A percentile compares a stretch with the other conserved stretches of the same genome.
Conservation (phyloP, 2,113 vertebrate genomes). For the Psettodes erumei region DNA sequence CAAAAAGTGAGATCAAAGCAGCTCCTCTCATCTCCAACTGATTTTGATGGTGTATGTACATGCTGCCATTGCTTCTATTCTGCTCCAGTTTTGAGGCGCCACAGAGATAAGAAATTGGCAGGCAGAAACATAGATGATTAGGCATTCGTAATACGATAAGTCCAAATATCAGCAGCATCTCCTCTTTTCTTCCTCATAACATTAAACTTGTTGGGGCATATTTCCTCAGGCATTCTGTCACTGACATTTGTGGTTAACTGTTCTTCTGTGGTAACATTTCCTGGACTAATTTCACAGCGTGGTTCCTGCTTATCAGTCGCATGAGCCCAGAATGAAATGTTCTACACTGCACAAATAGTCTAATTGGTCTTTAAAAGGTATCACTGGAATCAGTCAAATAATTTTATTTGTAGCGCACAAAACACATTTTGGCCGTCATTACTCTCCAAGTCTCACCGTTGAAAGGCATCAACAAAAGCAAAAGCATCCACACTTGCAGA, state of each 20-base stretch:
- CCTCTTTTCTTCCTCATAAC: background rate
- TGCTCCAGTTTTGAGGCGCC: conserved; percentile 58
- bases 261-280: background rate
- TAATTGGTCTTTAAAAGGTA: conserved; percentile 17
- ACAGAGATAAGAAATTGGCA: conserved; percentile 63
- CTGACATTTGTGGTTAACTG: background rate
- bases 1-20: conserved; percentile 68
- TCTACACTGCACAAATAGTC: conserved; percentile 5
- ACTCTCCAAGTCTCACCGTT: background rate
- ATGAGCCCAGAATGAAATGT: background rate
- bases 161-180: conserved; percentile 30
- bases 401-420: background rate
- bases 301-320: background rate
- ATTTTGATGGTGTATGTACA: conserved; percentile 63
- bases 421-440: background rate
- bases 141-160: conserved; percentile 28
- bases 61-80: conserved; percentile 61
- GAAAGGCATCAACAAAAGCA: background rate
- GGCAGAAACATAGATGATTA: conserved; percentile 37
- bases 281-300: conserved; percentile 7
- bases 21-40: conserved; percentile 53
- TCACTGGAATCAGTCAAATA: background rate
- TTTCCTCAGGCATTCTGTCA: conserved; percentile 8
- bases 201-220: conserved; percentile 22
- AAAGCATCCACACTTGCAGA: conserved; percentile 16